Evolutionary conservation across 2,888 invertebrate species (phyloP).

Genomic region (Tholera decimalis): DNA sequence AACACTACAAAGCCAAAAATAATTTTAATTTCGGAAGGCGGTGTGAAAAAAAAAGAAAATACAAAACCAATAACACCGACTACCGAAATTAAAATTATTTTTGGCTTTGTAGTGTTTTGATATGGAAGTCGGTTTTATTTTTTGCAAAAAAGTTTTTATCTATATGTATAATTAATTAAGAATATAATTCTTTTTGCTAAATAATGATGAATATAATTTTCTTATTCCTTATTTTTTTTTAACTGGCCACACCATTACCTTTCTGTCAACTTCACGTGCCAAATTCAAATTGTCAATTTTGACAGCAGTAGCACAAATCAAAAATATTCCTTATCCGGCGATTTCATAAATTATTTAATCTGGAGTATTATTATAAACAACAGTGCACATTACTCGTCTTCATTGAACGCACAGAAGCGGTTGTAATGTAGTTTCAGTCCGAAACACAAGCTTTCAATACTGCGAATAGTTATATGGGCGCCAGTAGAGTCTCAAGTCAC

Average conservation of each 20-base stretch:
- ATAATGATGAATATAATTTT: no score
- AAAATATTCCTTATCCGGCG: conserved; percentile 52
- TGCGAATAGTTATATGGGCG: conserved; percentile 66
- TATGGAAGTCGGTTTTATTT: no score
- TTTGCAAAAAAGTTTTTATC: no score
- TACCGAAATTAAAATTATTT: no score
- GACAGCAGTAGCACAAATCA: conserved; percentile 47
- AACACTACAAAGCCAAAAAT: no score
- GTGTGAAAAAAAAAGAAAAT: no score
- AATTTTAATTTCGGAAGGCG: no score
- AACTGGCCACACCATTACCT: conserved; percentile 7
- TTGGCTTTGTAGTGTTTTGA: no score
- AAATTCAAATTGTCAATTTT: conserved; percentile 31
- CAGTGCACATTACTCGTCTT: conserved; percentile 12
- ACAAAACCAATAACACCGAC: no score
- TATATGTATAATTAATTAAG: no score
- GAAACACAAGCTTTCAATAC: conserved; percentile 60
- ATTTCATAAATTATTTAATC: conserved; percentile 34
- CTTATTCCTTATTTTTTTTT: neutral
- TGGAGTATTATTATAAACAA: conserved; percentile 20
- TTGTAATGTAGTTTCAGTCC: conserved; percentile 55
- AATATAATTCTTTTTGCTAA: no score
- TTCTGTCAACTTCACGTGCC: conserved; percentile 43
- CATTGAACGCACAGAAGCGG: conserved; percentile 16
- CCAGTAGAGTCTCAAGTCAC: conserved; percentile 46